A percentile compares a stretch with the other conserved stretches of the same genome.
Evolutionary conservation across 2,113 vertebrate species (phyloP).

Genomic region (Mastomys coucha): DNA sequence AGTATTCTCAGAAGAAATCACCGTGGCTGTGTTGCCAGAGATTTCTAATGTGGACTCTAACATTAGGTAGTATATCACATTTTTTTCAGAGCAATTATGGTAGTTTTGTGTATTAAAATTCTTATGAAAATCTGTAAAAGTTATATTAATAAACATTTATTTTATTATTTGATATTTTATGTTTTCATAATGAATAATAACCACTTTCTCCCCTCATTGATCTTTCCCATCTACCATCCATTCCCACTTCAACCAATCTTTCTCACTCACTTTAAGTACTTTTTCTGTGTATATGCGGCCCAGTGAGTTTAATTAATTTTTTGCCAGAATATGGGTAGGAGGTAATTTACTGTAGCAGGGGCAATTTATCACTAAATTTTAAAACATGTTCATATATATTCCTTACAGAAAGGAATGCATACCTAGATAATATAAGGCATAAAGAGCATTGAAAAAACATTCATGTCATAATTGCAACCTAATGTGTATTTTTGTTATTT

Average conservation of each 20-base stretch:
- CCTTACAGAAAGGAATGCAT: not conserved
- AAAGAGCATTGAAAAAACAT: not conserved
- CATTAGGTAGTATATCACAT: not conserved
- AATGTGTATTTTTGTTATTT: not conserved
- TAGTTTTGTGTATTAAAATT: not conserved
- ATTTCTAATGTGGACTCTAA: not conserved
- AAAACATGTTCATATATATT: not conserved
- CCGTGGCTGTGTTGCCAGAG: not conserved
- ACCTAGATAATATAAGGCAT: no score
- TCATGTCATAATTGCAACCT: not conserved
- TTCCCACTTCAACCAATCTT: no score
- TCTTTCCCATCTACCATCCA: not conserved
- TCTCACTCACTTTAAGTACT: not conserved
- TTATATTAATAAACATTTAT: not conserved
- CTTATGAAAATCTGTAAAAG: not conserved
- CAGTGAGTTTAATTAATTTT: not conserved
- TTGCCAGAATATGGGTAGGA: not conserved
- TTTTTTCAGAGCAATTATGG: not conserved
- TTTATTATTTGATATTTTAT: not conserved
- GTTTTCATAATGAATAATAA: no score
- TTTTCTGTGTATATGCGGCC: not conserved
- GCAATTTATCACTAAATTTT: not conserved
- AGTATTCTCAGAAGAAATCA: not conserved
- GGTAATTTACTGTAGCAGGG: not conserved
- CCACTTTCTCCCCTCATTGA: not conserved